phyloP scores from a whole-genome alignment of 2,113 vertebrate species.

The Ifrita kowaldi region DNA sequence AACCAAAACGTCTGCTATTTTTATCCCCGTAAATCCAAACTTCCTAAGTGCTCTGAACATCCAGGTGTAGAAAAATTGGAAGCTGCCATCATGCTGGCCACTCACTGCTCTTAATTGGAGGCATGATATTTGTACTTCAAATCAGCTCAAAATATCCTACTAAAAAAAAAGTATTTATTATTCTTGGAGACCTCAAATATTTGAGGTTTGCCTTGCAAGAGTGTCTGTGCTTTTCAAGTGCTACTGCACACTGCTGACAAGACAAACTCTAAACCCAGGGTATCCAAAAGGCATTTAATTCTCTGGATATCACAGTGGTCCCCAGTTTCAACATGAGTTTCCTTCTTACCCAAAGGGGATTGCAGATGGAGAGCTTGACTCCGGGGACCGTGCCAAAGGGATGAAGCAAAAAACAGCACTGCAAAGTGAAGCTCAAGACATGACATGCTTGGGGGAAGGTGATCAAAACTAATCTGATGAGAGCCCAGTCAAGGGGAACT shows the following conservation, averaged over 20 bases:
- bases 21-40: not conserved
- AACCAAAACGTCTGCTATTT: not conserved
- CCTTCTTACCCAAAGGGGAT: too few species aligned
- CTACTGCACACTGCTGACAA: not conserved
- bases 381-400: fast-evolving
- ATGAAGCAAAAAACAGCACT: not conserved
- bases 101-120: not conserved
- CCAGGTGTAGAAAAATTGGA: not conserved
- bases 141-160: not conserved
- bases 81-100: not conserved
- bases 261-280: not conserved
- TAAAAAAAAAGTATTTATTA: not conserved
- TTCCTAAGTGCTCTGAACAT: not conserved
- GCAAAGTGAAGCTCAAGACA: not conserved
- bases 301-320: not conserved
- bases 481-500: not conserved
- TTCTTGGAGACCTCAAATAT: not conserved
- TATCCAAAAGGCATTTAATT: not conserved
- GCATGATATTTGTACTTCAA: not conserved
- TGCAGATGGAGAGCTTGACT: not conserved
- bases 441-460: not conserved
- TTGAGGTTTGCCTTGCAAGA: not conserved
- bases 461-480: not conserved
- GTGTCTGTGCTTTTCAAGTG: not conserved
- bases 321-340: not conserved